Evolutionary conservation across 1,140 invertebrate genomes (phyloP).

Genomic region (Stegodyphus dumicola): DNA sequence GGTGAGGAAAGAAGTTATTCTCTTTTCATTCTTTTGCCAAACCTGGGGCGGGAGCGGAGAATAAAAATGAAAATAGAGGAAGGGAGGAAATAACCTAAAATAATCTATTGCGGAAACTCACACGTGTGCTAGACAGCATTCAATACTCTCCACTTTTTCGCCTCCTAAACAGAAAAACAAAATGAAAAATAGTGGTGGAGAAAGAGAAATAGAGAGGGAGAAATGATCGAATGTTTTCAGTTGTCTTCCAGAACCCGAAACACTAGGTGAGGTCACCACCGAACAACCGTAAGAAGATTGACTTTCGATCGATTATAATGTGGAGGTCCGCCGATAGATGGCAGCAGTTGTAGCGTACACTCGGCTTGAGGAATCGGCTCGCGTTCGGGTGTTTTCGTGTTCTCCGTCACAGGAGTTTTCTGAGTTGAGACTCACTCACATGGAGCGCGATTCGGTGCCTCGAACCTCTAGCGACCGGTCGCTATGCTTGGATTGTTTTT

Average conservation of each 20-base stretch:
- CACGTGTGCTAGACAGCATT: constrained; percentile 50
- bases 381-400: neutral
- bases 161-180: constrained; percentile 22
- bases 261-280: constrained; percentile 46
- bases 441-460: constrained; percentile 27
- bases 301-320: constrained; percentile 47
- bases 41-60: neutral
- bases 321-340: constrained; percentile 8
- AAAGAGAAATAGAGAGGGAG: neutral
- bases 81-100: constrained; percentile 15
- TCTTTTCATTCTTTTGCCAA: neutral
- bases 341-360: neutral
- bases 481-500: constrained; percentile 52
- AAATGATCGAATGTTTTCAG: constrained; percentile 60
- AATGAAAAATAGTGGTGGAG: constrained; percentile 15
- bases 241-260: constrained; percentile 57
- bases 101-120: constrained; percentile 54
- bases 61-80: constrained; percentile 27
- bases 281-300: constrained; percentile 54
- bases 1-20: neutral
- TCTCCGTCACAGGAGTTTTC: constrained; percentile 15
- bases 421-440: constrained; percentile 35
- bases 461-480: constrained; percentile 21
- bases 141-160: constrained; percentile 34
- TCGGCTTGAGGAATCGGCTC: neutral